Evolutionary conservation across 53 echinoderm and acorn worm species (phyloP).

Genomic region (Zoroaster sp.): DNA sequence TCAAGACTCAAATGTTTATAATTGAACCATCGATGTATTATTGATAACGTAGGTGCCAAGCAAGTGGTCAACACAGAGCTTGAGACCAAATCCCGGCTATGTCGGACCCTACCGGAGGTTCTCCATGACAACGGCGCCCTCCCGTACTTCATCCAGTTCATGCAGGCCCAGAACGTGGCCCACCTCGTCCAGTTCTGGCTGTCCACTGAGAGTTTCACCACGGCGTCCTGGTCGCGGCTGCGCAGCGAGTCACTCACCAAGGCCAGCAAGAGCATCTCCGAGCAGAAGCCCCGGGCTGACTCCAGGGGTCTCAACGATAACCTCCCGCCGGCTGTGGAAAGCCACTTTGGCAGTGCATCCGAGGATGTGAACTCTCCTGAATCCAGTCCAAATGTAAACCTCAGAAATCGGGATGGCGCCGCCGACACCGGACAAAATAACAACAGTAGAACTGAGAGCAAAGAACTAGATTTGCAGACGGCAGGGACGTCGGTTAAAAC

Average conservation of each 20-base stretch:
- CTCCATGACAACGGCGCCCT: conserved; percentile 94
- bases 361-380: neutral
- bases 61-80: conserved; percentile 64
- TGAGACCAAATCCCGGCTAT: conserved; percentile 78
- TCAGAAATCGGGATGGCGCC: neutral
- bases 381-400: neutral
- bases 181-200: conserved; percentile 98
- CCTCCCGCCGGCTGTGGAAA: neutral
- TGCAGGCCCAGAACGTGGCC: conserved; percentile 68
- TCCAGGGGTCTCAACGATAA: neutral
- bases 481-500: conserved; percentile 42
- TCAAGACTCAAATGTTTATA: neutral
- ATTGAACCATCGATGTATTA: neutral
- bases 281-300: conserved; percentile 19
- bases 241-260: conserved; percentile 73
- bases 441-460: conserved; percentile 7
- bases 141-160: conserved; percentile 97
- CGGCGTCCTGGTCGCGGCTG: conserved; percentile 85
- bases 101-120: conserved; percentile 85
- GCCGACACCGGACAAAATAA: neutral
- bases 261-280: conserved; percentile 33
- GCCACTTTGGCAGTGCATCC: neutral
- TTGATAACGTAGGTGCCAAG: conserved; percentile 57
- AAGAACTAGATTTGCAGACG: neutral
- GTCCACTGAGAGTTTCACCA: conserved; percentile 85